Evolutionary conservation across 2,797 vertebrate species (phyloP), one percentile per base, ranked within the genome.

Genomic region (Channallabes apus): DNA sequence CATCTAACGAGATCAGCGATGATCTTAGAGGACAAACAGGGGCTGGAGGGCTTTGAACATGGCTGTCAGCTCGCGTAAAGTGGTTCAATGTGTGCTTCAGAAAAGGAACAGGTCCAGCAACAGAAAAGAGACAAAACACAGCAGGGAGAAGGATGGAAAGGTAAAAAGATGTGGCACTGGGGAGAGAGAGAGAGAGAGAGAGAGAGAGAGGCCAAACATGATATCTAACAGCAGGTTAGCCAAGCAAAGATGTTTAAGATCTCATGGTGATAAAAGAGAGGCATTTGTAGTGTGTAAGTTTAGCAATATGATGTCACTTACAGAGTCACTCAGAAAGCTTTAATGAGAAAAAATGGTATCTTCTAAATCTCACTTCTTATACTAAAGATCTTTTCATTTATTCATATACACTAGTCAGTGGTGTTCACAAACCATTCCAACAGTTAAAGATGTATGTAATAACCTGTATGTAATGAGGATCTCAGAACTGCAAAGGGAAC

Each of bases 1-100:
- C 88, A 87, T 86, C 86, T 91, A 91, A 92, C 91, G 91, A 91
- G 90, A 89, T 85, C 83, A 84, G 86, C 56, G 38, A 80, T 65
- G 84, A 83, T 79, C 69, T 61, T 54, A 82, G 79, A 62, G 79
- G 84, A 86, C 62, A 72, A 59, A 62, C n/a, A 75, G 84, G 62
- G 9, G 29, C 27, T 61, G 59, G 27, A n/a, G 46, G 84, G 35
- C 79, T 35, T 24, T 7, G 61, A 84, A 54, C 51, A 17, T 51
- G 72, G 80, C 56, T 62, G 56, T n/a, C n/a, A 69, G 78, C n/a
- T n/a, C n/a, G n/a, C n/a, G 82, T 79, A 85, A 82, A 88, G 78
- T 71, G 68, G 51, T 80, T 75, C 64, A 38, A 58, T 27, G 54
- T 29, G 67, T 51, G 82, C 41, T 35, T 56, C 5, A 22, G 54